phyloP scores from a whole-genome alignment of 2,113 vertebrate genomes.

The Nerophis ophidion region DNA sequence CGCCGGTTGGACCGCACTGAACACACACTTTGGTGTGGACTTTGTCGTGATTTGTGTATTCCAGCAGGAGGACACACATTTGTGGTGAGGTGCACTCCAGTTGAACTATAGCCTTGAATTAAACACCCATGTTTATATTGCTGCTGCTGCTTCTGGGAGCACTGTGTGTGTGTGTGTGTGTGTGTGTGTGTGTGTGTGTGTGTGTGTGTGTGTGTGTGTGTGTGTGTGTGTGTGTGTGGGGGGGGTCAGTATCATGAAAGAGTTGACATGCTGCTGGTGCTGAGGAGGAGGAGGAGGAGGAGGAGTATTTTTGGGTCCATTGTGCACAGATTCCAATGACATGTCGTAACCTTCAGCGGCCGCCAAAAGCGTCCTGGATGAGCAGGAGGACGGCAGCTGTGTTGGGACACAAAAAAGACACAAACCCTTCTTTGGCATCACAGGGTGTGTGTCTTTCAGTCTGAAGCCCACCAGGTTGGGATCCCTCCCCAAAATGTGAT shows the following conservation, averaged over 20 bases:
- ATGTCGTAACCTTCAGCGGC: conserved; percentile 55
- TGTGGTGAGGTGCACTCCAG: conserved; percentile 40
- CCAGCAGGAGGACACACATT: conserved; percentile 3
- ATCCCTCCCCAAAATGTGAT: conserved; percentile 20
- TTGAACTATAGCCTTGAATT: conserved; percentile 43
- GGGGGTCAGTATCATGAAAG: conserved; percentile 19
- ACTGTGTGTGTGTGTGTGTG: conserved; percentile 25
- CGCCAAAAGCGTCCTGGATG: conserved; percentile 45
- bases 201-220: conserved; percentile 13
- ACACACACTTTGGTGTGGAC: too few relatives aligned
- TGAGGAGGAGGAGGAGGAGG: conserved; percentile 17
- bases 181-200: conserved; percentile 10
- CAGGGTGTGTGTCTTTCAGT: neutral
- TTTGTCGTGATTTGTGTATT: neutral
- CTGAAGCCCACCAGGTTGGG: conserved; percentile 25
- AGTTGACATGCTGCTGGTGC: conserved; percentile 40
- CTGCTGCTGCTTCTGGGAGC: conserved; percentile 37
- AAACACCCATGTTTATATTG: conserved; percentile 47
- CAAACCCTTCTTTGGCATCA: conserved; percentile 36
- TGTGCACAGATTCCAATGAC: conserved; percentile 61
- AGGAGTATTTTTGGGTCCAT: conserved; percentile 31
- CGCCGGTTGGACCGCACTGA: too few relatives aligned
- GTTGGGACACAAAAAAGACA: conserved; percentile 25
- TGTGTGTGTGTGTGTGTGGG: conserved; percentile 9
- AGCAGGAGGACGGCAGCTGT: conserved; percentile 29